Conservation (phyloP, 2,888 invertebrate species). For the Thysanoteuthis rhombus region DNA sequence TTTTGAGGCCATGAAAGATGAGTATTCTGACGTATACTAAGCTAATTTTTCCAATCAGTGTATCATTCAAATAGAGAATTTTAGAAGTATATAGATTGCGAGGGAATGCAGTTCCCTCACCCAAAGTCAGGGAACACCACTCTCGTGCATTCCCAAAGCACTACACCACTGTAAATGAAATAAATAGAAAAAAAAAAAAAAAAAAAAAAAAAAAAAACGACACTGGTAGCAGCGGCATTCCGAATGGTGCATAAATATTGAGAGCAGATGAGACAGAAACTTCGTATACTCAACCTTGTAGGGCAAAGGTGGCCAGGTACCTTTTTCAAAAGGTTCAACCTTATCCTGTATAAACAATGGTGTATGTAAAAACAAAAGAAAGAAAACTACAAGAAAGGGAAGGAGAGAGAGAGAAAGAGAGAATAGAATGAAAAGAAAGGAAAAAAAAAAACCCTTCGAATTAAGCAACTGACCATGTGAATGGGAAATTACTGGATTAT, state of each 20-base stretch:
- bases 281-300: not conserved
- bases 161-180: too few species aligned
- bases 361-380: not conserved
- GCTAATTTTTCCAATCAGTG: too few species aligned
- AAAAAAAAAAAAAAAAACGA: not conserved
- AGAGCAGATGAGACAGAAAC: not conserved
- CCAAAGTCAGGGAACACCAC: too few species aligned
- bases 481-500: too few species aligned
- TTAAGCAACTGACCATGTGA: too few species aligned
- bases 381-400: not conserved
- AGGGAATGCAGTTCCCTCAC: too few species aligned
- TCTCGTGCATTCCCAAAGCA: too few species aligned
- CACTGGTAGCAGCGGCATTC: not conserved
- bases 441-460: too few species aligned
- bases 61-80: too few species aligned
- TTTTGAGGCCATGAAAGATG: too few species aligned
- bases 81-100: too few species aligned
- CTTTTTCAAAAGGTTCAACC: not conserved
- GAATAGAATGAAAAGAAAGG: not conserved
- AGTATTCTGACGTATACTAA: too few species aligned
- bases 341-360: constrained; percentile 12
- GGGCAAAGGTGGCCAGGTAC: not conserved
- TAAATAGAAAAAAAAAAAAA: not conserved
- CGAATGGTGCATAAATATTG: not conserved
- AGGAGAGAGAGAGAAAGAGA: not conserved